Base-by-base conservation (phyloP, 1,140 invertebrate genomes). In the Habropoda laboriosa region DNA sequence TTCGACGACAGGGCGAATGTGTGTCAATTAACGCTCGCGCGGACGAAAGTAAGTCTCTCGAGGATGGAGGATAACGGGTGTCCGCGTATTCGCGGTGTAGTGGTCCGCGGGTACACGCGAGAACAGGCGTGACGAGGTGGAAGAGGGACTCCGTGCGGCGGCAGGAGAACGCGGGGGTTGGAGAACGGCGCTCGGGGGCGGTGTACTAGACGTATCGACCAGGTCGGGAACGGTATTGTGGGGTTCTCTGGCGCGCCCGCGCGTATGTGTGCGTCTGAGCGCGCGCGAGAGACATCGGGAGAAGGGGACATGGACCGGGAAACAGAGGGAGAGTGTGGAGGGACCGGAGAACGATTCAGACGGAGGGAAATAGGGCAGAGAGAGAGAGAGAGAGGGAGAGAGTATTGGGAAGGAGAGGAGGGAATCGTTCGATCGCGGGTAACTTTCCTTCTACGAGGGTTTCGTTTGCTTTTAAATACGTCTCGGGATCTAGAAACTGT, bases 161-260 rank as follows among this genome's bases (percentile, higher is more conserved):
- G 47, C 61, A 21, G 57, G 30, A n/a, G 49, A 40, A 38, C 18
- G 35, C 8, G 66, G 24, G 79, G 68, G 70, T 73, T 74, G 81
- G 64, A 70, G 83, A 73, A 55, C 47, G 55, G 16, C 21, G 74
- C 74, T 68, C 68, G 79, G 82, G 82, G 77, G 77, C 84, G 87
- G 87, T 83, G 82, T 77, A 86, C 87, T 91, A 92, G 90, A 91
- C 89, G 87, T 92, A 92, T 92, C 91, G 90, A 91, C 89, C 90
- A 85, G 74, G 84, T 79, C 76, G 68, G 78, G 75, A 78, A 83
- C 79, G 84, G 85, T 80, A 83, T 83, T 83, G 83, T 87, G 84
- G 86, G 82, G 83, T 81, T 86, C 79, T 63, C 75, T 35, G 24
- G 13, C 51, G 68, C 49, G 64, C 49, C n/a, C n/a, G 55, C 40